A percentile compares a stretch with the other conserved stretches of the same genome.
Conservation (phyloP, 2,113 vertebrate species). For the Egretta garzetta region DNA sequence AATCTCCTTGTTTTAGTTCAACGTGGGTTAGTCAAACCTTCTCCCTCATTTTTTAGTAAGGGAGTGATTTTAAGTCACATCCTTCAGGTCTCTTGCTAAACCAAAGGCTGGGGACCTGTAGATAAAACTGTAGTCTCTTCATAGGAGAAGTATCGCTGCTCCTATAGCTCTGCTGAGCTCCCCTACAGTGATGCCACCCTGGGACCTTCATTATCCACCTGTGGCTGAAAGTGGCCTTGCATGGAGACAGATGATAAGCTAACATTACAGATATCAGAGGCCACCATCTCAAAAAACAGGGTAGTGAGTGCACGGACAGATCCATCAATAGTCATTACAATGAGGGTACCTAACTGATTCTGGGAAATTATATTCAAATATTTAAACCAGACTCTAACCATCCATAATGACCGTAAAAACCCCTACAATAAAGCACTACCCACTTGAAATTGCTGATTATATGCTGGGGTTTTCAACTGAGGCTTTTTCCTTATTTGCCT, state of each 20-base stretch:
- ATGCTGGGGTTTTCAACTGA: conserved; percentile 36
- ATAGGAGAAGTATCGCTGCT: neutral
- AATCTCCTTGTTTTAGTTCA: neutral
- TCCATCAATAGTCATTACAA: conserved; percentile 32
- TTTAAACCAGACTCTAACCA: conserved; percentile 51
- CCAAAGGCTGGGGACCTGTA: neutral
- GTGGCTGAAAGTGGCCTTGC: neutral
- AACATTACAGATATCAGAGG: neutral
- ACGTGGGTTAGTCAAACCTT: neutral
- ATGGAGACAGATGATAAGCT: neutral
- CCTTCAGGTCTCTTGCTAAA: neutral
- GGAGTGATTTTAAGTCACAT: neutral
- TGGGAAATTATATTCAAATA: conserved; percentile 60
- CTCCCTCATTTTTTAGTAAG: neutral
- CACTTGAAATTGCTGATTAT: conserved; percentile 32
- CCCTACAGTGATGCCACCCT: neutral
- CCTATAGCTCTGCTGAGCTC: neutral
- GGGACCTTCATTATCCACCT: neutral
- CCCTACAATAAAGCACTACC: conserved; percentile 12
- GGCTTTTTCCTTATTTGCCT: conserved; percentile 64
- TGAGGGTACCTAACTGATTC: conserved; percentile 27
- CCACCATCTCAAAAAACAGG: neutral
- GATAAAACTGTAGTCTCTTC: neutral
- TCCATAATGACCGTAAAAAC: conserved; percentile 47
- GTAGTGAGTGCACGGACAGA: neutral